Percentiles rank a stretch among this genome's conserved stretches.
These are phyloP conservation scores for Pogoniulus pusillus DNA, from an alignment of 2,797 vertebrate species.

Conservation along the genomic window DNA sequence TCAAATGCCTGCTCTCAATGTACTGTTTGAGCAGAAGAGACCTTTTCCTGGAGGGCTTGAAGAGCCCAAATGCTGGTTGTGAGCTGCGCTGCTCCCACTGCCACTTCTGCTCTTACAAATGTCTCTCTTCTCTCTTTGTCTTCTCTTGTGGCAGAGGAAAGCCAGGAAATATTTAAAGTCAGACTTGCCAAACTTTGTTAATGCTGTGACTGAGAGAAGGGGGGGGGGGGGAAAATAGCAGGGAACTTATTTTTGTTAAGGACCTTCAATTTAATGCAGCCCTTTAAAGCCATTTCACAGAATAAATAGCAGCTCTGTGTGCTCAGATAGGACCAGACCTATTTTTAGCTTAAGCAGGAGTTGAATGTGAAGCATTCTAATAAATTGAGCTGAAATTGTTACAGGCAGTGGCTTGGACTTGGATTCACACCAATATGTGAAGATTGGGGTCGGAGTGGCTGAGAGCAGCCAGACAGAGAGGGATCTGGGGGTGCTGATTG, in stretches of 20 bases:
- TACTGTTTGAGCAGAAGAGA: neutral
- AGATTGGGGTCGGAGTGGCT: too few relatives aligned
- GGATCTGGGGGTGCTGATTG: too few relatives aligned
- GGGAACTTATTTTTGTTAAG: conserved; percentile 1
- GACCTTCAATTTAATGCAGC: neutral
- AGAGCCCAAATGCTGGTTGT: neutral
- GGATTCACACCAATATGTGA: neutral
- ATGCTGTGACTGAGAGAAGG: neutral
- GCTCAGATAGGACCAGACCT: conserved; percentile 23
- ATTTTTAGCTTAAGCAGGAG: conserved; percentile 45
- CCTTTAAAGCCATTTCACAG: conserved; percentile 38
- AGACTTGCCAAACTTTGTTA: neutral
- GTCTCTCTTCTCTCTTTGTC: neutral
- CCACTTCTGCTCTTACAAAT: neutral
- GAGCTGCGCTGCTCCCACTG: neutral
- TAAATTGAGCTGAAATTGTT: conserved; percentile 41
- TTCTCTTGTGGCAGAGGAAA: neutral
- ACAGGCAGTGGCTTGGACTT: conserved; percentile 17
- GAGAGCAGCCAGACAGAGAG: too few relatives aligned
- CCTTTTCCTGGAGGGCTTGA: neutral
- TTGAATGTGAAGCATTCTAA: neutral
- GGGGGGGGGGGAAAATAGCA: neutral
- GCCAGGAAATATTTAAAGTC: neutral
- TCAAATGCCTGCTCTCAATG: neutral
- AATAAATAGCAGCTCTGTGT: conserved; percentile 46